Conservation (phyloP, 2,797 vertebrate species). For the Lateolabrax maculatus region DNA sequence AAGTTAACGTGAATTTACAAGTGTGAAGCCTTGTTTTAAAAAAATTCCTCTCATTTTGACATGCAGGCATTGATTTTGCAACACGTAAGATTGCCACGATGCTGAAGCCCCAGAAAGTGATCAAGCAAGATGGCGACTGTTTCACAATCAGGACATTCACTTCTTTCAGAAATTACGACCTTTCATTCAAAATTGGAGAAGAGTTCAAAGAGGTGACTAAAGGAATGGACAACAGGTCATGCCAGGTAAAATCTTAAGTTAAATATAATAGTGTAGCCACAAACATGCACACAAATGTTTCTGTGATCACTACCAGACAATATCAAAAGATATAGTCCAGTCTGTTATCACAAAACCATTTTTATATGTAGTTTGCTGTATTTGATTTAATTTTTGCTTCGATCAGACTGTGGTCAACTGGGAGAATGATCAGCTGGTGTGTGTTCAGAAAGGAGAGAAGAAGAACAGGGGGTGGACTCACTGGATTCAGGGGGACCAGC, state of each 20-base stretch:
- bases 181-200: slow-evolving; percentile 88
- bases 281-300: not conserved
- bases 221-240: slow-evolving; percentile 90
- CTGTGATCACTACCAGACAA: not conserved
- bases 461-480: slow-evolving; percentile 92
- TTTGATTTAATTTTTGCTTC: not conserved
- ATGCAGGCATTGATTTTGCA: slow-evolving; percentile 89
- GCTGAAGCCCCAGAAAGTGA: slow-evolving; percentile 92
- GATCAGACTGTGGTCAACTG: slow-evolving; percentile 88
- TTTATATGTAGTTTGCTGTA: not conserved
- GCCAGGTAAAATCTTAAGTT: slow-evolving; percentile 82
- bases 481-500: slow-evolving; percentile 90
- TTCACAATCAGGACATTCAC: slow-evolving; percentile 88
- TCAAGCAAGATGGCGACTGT: slow-evolving; percentile 88
- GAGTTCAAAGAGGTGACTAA: slow-evolving; percentile 91
- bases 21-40: not conserved
- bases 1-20: not conserved
- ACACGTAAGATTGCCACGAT: slow-evolving; percentile 90
- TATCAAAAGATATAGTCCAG: not conserved
- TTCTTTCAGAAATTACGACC: slow-evolving; percentile 85
- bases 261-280: not conserved
- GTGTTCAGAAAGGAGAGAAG: slow-evolving; percentile 91
- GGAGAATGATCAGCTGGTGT: slow-evolving; percentile 89
- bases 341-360: no score
- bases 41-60: slow-evolving; percentile 7